Evolutionary conservation across 2,888 invertebrate genomes (phyloP), one percentile per base, ranked within the genome.

Genomic region (Thymelicus sylvestris): DNA sequence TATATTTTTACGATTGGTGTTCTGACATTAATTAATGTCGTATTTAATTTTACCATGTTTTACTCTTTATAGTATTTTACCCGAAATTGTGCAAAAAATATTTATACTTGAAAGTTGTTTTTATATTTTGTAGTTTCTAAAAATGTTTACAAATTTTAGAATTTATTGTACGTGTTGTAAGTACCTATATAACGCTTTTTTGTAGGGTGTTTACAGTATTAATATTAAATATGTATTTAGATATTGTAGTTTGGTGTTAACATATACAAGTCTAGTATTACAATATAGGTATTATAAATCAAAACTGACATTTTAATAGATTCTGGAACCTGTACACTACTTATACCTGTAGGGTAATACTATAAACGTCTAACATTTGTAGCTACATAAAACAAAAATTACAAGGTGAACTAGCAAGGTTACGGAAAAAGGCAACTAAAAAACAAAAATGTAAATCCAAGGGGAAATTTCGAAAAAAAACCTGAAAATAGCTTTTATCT

Each of bases 121-220:
- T 41, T 41, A n/a, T 7, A 60, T 41, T 10, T 12, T 13, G 38
- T 47, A 31, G n/a, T 66, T 39, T 44, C 44, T 66, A 57, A 10
- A 55, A 24, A 47, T 47, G 38, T 66, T 59, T 66, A 66, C 66
- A 59, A 44, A n/a, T 59, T n/a, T 0, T 50, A 64, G 50, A 8
- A 39, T 47, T 47, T 59, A 57, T 15, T 48, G 24, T 47, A 59
- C 31, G 6, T 59, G 48, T 59, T 59, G 48, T 66, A 19, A 19
- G 19, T 59, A n/a, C n/a, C n/a, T n/a, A 66, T 44, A 66, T 24
- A 66, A 72, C 67, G 10, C 48, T 73, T 72, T 74, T 77, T 75
- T 76, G 71, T 75, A 76, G 76, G 63, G 55, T 73, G 74, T 79
- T 77, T 79, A 78, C 75, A 77, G 24, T 55, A 55, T 55, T 55